Percentiles rank a stretch among this genome's conserved stretches.
Evolutionary conservation across 1,140 invertebrate genomes (phyloP).

Genomic region (Neodiprion pinetum): DNA sequence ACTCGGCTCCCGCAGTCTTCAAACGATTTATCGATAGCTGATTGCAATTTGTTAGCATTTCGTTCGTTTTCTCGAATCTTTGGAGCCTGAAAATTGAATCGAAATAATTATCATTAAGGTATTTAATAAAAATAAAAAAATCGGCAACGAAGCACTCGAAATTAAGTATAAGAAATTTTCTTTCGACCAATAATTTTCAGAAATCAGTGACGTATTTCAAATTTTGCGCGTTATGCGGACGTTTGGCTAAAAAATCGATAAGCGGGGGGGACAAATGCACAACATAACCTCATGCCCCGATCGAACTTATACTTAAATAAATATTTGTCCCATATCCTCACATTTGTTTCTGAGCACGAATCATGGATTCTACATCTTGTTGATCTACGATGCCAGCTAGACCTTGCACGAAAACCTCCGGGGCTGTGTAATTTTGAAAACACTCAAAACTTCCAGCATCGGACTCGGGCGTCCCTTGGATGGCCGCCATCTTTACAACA

Average conservation of each 20-base stretch:
- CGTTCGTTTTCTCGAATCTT: conserved; percentile 96
- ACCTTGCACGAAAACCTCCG: conserved; percentile 90
- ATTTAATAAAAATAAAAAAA: conserved; percentile 16
- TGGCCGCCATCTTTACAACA: conserved; percentile 44
- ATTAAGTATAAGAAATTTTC: neutral
- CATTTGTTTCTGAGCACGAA: conserved; percentile 93
- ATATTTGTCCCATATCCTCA: conserved; percentile 58
- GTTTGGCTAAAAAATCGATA: too few species aligned
- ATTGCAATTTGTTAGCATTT: conserved; percentile 96
- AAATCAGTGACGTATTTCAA: too few species aligned
- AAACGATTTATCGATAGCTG: conserved; percentile 81
- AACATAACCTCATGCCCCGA: neutral
- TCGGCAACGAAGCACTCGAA: conserved; percentile 7
- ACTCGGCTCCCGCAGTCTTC: conserved; percentile 82
- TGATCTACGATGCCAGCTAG: conserved; percentile 90
- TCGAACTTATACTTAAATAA: neutral
- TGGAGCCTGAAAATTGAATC: conserved; percentile 77
- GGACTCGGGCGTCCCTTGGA: conserved; percentile 68
- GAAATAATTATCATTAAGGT: conserved; percentile 22
- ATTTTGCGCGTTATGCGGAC: too few species aligned
- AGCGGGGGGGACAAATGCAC: too few species aligned
- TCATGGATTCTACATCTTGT: conserved; percentile 88
- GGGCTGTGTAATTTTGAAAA: conserved; percentile 88
- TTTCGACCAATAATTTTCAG: too few species aligned
- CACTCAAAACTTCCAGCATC: conserved; percentile 78